These are phyloP conservation scores for Penaeus chinensis DNA, from an alignment of 1,140 invertebrate species.

Conservation along the genomic window DNA sequence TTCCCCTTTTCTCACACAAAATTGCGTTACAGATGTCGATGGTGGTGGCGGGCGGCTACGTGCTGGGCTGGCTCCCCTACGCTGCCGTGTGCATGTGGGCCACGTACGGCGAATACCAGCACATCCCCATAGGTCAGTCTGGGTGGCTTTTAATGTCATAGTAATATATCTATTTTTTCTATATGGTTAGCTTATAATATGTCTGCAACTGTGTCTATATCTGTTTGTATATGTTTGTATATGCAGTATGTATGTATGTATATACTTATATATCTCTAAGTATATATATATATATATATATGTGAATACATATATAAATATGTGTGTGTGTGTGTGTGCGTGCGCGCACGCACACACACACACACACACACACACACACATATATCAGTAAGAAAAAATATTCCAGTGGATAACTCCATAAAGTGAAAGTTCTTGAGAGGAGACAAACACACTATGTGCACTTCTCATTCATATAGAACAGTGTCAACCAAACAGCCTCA, in stretches of 20 bases:
- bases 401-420: no score
- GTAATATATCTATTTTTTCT: no score
- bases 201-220: neutral
- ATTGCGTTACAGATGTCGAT: conserved; percentile 54
- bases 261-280: neutral
- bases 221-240: neutral
- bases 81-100: conserved; percentile 59
- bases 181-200: neutral
- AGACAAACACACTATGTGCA: no score
- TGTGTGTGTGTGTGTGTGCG: neutral
- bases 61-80: conserved; percentile 63
- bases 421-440: no score
- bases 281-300: neutral
- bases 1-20: neutral
- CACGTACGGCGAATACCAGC: conserved; percentile 43
- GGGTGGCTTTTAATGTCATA: no score
- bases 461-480: no score
- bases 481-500: no score
- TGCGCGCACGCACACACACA: no score
- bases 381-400: no score
- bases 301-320: neutral
- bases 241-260: neutral
- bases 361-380: no score
- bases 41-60: conserved; percentile 58
- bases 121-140: conserved; percentile 6